phyloP scores from a whole-genome alignment of 2,797 vertebrate species.

The Sebastes alutus region DNA sequence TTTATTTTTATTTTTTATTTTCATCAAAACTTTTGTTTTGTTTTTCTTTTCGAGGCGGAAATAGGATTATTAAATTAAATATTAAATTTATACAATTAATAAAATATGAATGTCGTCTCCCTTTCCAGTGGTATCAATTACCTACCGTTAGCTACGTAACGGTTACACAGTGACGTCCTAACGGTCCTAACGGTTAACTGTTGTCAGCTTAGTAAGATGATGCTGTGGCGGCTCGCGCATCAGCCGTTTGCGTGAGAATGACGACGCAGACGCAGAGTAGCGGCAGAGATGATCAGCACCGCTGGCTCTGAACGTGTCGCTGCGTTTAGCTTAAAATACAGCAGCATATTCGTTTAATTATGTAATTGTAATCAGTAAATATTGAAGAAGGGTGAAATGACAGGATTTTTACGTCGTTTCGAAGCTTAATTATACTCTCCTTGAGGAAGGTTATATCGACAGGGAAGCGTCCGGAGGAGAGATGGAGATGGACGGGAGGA shows the following conservation, averaged over 20 bases:
- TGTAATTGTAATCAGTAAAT: not conserved
- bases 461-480: slow-evolving; percentile 10
- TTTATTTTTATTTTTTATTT: too few species aligned
- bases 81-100: not conserved
- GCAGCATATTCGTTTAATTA: not conserved
- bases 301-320: slow-evolving; percentile 19
- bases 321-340: not conserved
- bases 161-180: not conserved
- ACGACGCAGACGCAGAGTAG: slow-evolving; percentile 53
- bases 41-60: too few species aligned
- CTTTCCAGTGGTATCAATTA: not conserved
- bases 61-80: too few species aligned
- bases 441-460: slow-evolving; percentile 38
- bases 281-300: slow-evolving; percentile 49
- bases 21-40: not conserved
- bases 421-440: not conserved
- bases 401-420: not conserved
- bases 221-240: slow-evolving; percentile 18
- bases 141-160: not conserved
- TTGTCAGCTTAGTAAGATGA: not conserved
- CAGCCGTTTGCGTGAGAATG: slow-evolving; percentile 24
- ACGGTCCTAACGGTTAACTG: not conserved
- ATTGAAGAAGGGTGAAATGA: slow-evolving; percentile 9
- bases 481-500: slow-evolving; percentile 80
- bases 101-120: not conserved